Conservation (phyloP, 2,113 vertebrate species). For the Sminthopsis crassicaudata region DNA sequence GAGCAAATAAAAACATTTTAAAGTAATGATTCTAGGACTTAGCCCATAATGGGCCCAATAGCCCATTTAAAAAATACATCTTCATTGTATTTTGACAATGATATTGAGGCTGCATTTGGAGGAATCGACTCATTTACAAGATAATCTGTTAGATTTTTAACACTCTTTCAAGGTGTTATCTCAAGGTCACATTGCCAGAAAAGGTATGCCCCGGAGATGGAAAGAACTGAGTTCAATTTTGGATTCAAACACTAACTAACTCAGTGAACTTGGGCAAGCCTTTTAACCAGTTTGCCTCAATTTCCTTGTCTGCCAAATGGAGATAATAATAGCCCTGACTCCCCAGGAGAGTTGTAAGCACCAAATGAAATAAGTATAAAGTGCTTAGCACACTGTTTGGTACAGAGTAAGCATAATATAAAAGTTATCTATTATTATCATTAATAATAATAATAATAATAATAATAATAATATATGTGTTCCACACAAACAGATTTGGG, state of each 20-base stretch:
- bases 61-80: no score
- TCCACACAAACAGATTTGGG: background rate
- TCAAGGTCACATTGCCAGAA: background rate
- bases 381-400: background rate
- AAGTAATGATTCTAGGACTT: no score
- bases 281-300: background rate
- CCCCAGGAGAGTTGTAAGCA: background rate
- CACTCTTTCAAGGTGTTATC: background rate
- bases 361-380: background rate
- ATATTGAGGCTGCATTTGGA: background rate
- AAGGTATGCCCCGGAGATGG: background rate
- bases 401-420: background rate
- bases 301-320: background rate
- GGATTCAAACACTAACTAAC: background rate
- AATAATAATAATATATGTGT: background rate
- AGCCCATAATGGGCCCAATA: no score
- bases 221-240: background rate
- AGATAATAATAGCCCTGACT: background rate
- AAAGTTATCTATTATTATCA: background rate
- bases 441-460: background rate
- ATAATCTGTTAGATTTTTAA: background rate
- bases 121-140: background rate
- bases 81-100: background rate
- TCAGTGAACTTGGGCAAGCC: background rate
- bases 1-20: no score